Percentiles rank a stretch among this genome's conserved stretches.
phyloP scores from a whole-genome alignment of 1,140 invertebrate genomes.

The Zaprionus tsacasi region DNA sequence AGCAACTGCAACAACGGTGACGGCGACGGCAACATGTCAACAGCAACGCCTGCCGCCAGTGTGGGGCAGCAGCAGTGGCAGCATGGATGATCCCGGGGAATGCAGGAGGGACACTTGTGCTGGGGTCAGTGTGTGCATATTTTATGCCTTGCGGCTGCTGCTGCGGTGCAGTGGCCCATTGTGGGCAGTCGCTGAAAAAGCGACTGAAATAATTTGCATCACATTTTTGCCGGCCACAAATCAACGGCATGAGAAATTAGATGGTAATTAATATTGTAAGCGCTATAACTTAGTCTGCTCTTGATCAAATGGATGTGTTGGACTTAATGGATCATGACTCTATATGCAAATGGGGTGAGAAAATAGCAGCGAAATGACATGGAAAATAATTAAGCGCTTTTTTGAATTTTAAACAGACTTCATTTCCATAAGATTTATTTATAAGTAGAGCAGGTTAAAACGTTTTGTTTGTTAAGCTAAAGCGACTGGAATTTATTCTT shows the following conservation, averaged over 20 bases:
- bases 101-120: slow-evolving; percentile 1
- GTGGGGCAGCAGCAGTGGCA: slow-evolving; percentile 8
- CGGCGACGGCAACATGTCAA: slow-evolving; percentile 74
- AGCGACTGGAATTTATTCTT: neutral
- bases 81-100: slow-evolving; percentile 36
- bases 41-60: slow-evolving; percentile 69
- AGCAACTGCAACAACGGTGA: slow-evolving; percentile 15
- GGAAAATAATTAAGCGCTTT: slow-evolving; percentile 21
- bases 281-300: slow-evolving; percentile 44
- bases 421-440: neutral
- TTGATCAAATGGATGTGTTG: slow-evolving; percentile 47
- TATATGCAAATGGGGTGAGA: slow-evolving; percentile 31
- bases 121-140: slow-evolving; percentile 56
- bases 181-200: slow-evolving; percentile 65
- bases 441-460: neutral
- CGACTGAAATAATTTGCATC: slow-evolving; percentile 76
- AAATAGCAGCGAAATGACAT: slow-evolving; percentile 29
- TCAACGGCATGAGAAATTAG: slow-evolving; percentile 79
- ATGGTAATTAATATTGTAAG: slow-evolving; percentile 82
- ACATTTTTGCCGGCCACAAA: slow-evolving; percentile 71
- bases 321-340: slow-evolving; percentile 43
- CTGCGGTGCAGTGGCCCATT: slow-evolving; percentile 49
- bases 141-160: slow-evolving; percentile 59
- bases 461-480: neutral
- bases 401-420: slow-evolving; percentile 2